Percentiles rank a stretch among this genome's conserved stretches.
Conservation (phyloP, 2,113 vertebrate species). For the Geococcyx californianus region DNA sequence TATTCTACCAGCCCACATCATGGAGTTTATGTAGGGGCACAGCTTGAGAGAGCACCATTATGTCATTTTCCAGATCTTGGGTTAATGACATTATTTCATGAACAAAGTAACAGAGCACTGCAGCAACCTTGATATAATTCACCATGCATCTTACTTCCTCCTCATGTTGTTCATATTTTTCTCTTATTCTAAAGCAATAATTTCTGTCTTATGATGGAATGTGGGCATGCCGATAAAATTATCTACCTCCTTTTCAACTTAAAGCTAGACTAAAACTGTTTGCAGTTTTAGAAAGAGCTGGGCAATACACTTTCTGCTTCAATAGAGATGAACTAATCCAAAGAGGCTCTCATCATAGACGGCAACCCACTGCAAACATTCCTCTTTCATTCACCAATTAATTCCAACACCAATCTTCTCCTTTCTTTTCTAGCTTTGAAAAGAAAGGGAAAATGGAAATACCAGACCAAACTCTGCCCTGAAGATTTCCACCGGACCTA, state of each 20-base stretch:
- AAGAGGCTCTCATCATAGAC: background rate
- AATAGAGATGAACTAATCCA: conserved; percentile 4
- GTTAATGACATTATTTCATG: background rate
- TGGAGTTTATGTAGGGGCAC: background rate
- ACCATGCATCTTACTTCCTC: background rate
- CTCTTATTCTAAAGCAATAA: background rate
- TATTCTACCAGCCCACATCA: background rate
- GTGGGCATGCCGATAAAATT: background rate
- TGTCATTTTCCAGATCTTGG: background rate
- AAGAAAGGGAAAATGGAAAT: background rate
- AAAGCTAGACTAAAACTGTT: background rate
- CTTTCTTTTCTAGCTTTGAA: background rate
- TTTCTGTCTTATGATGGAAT: background rate
- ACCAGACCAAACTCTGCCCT: background rate
- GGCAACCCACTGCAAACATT: background rate
- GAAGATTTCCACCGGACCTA: background rate
- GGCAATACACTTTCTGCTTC: conserved; percentile 3
- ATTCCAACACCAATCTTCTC: background rate
- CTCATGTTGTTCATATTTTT: background rate
- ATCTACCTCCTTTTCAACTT: background rate
- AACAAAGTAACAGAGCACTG: background rate
- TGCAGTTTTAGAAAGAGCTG: background rate
- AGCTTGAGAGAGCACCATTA: background rate
- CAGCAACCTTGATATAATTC: background rate
- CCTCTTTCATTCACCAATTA: conserved; percentile 10